Evolutionary conservation across 1,140 invertebrate genomes (phyloP).

Genomic region (Drosophila auraria): DNA sequence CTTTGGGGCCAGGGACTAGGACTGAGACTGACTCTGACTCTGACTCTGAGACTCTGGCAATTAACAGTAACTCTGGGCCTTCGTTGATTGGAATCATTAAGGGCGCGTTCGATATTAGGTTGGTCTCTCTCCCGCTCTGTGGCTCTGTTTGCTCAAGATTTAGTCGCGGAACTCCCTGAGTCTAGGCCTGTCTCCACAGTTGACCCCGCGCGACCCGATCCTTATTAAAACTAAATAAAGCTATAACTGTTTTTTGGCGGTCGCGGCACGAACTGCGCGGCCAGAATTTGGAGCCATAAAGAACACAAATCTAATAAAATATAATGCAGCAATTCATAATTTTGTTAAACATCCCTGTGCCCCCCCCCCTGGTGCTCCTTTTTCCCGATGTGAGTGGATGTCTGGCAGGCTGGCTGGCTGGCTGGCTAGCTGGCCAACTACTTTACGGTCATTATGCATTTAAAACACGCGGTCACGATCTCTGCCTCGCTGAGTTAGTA

Average conservation of each 20-base stretch:
- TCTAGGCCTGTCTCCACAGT: constrained; percentile 28
- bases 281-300: constrained; percentile 62
- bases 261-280: constrained; percentile 56
- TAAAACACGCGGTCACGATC: constrained; percentile 85
- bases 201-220: constrained; percentile 65
- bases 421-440: constrained; percentile 69
- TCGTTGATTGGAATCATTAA: constrained; percentile 79
- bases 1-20: constrained; percentile 23
- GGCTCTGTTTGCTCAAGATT: constrained; percentile 43
- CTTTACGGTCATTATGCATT: constrained; percentile 85
- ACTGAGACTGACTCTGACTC: constrained; percentile 1
- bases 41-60: constrained; percentile 59
- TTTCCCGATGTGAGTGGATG: constrained; percentile 62
- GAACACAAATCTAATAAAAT: constrained; percentile 77
- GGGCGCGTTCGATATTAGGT: constrained; percentile 69
- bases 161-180: constrained; percentile 15
- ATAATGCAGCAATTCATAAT: constrained; percentile 84
- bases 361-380: constrained; percentile 58
- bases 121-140: constrained; percentile 7
- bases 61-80: constrained; percentile 71
- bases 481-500: constrained; percentile 78
- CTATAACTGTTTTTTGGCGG: constrained; percentile 67
- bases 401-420: constrained; percentile 32
- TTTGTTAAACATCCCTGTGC: constrained; percentile 69
- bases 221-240: constrained; percentile 83